Evolutionary conservation across 1,140 invertebrate species (phyloP), one percentile per base, ranked within the genome.

Genomic region (Drosophila bocki): DNA sequence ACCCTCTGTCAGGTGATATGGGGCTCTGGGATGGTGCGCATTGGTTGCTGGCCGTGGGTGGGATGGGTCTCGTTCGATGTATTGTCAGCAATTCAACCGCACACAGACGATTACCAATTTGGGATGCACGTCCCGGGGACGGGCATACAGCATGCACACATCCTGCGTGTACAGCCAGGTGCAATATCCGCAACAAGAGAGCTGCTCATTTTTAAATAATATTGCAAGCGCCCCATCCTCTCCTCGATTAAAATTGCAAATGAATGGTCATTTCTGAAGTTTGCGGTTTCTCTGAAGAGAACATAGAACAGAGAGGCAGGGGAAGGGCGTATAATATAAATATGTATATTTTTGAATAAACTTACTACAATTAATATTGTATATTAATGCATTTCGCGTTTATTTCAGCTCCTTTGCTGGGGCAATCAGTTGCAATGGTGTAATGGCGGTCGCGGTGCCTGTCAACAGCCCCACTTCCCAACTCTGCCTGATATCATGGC

Each of bases 11-110:
- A 32, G 51, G 32, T n/a, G 48, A 9, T 19, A 39, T n/a, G 19
- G 35, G 19, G 12, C 22, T 17, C n/a, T 37, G 58, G 19, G 9
- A 37, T 35, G 51, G 22, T 44, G 67, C 13, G 29, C 61, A 50
- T 41, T 42, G 65, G 44, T 15, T 11, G 56, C 15, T 17, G 56
- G 11, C 12, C 17, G 19, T 19, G 5, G 13, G 41, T 17, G 22
- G 22, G 17, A 37, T 9, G 41, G 50, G 15, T 33, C 22, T n/a
- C 26, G 51, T 48, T 72, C 44, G 37, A 53, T 54, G 48, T 53
- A 60, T 63, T 70, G 47, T 78, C 53, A 71, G 59, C 75, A 58
- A 78, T 78, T 70, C 76, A 78, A 78, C 74, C 74, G 71, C 74
- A 76, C 53, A 57, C 57, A 75, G 71, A 51, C 76, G 65, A 78